Conservation (phyloP, 1,140 invertebrate genomes). For the Aradophagus sp. region DNA sequence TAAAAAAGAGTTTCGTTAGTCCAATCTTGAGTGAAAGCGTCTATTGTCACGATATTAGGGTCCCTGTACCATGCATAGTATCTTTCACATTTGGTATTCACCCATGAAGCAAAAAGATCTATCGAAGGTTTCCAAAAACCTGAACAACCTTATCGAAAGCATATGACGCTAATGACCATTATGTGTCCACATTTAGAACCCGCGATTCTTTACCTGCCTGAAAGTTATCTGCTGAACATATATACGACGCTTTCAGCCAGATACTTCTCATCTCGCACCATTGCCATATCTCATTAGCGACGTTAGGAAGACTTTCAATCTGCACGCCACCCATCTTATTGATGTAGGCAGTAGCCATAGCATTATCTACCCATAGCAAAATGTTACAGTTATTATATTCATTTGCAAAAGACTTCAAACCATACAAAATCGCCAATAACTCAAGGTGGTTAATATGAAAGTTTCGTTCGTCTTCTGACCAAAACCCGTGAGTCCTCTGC, state of each 20-base stretch:
- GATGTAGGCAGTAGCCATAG: constrained; percentile 6
- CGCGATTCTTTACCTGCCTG: background rate
- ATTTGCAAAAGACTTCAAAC: constrained; percentile 8
- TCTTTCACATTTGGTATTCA: background rate
- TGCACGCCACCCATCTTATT: constrained; percentile 17
- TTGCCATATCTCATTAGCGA: constrained; percentile 7
- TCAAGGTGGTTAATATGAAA: constrained; percentile 1
- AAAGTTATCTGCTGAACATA: background rate
- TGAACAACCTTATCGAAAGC: background rate
- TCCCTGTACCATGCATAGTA: background rate
- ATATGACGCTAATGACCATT: background rate
- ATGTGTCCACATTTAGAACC: background rate
- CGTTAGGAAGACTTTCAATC: background rate
- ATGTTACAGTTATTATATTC: constrained; percentile 1
- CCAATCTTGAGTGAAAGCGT: constrained; percentile 2
- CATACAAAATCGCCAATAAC: constrained; percentile 5
- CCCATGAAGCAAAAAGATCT: constrained; percentile 1
- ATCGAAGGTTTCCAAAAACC: background rate
- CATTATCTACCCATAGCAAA: constrained; percentile 7
- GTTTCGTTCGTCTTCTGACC: background rate
- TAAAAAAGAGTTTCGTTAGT: background rate
- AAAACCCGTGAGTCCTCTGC: background rate
- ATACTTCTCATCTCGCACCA: constrained; percentile 11
- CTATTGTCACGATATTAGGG: background rate
- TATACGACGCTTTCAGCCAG: constrained; percentile 1